Evolutionary conservation across 2,797 vertebrate species (phyloP).

Genomic region (Oceanodroma leucorhoa): DNA sequence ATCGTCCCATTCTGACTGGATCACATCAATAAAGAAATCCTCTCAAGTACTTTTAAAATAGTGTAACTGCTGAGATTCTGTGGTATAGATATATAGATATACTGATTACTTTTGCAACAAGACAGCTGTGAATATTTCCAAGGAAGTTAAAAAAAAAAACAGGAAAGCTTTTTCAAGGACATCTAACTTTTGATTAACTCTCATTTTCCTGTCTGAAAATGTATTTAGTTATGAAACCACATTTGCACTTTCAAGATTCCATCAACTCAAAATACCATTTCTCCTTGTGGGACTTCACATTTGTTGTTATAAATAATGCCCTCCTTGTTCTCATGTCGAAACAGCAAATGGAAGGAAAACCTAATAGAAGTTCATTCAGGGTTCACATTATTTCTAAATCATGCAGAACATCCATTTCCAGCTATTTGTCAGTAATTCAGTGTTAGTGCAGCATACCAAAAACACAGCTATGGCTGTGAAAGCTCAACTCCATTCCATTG

Average conservation of each 20-base stretch:
- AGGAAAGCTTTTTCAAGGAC: neutral
- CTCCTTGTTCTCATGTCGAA: constrained; percentile 48
- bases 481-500: neutral
- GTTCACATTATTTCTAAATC: constrained; percentile 44
- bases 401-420: neutral
- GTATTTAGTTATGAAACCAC: constrained; percentile 30
- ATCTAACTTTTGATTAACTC: neutral
- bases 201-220: constrained; percentile 34
- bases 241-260: constrained; percentile 17
- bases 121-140: neutral
- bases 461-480: neutral
- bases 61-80: neutral
- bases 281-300: neutral
- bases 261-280: constrained; percentile 18
- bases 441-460: neutral
- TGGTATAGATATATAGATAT: neutral
- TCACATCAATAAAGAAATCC: neutral
- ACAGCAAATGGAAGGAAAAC: constrained; percentile 25
- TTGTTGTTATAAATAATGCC: constrained; percentile 49
- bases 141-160: neutral
- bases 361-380: constrained; percentile 40
- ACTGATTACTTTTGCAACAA: neutral
- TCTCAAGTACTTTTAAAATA: neutral
- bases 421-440: constrained; percentile 1
- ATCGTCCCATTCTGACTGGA: neutral